Evolutionary conservation across 2,797 vertebrate species (phyloP).

Genomic region (Neoniphon sammara): DNA sequence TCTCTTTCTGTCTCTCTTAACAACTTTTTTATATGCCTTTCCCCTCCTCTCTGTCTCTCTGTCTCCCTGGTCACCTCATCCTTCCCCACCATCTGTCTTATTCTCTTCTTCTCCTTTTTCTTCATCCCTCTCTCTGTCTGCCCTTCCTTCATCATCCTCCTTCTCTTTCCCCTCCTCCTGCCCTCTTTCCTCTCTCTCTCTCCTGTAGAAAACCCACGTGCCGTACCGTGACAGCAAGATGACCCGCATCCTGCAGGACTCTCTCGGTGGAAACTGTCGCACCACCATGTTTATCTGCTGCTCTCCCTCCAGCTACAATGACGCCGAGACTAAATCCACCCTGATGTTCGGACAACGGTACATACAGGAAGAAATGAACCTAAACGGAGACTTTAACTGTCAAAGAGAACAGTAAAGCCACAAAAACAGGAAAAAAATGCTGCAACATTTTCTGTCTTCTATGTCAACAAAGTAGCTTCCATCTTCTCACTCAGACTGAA

Average conservation of each 20-base stretch:
- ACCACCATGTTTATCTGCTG: conserved; percentile 99
- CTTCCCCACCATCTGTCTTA: no score
- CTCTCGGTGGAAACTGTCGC: conserved; percentile 94
- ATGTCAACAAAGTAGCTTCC: no score
- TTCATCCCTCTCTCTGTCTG: background rate
- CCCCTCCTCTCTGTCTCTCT: background rate
- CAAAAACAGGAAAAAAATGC: no score
- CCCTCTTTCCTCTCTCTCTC: conserved; percentile 36
- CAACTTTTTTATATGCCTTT: background rate
- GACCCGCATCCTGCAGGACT: conserved; percentile 97
- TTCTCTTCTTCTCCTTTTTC: background rate
- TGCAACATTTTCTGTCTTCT: no score
- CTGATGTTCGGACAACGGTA: conserved; percentile 97
- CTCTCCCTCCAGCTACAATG: conserved; percentile 94
- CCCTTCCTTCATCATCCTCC: background rate
- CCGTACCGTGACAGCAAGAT: conserved; percentile 98
- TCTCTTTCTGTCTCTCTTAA: background rate
- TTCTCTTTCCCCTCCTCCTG: conserved; percentile 26
- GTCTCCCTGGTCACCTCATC: background rate
- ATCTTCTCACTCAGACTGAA: background rate
- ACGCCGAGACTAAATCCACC: conserved; percentile 94
- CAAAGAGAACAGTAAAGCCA: no score
- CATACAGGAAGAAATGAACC: background rate
- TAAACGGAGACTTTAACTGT: no score
- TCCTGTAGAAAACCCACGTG: conserved; percentile 91